A percentile compares a stretch with the other conserved stretches of the same genome.
Conservation (phyloP, 2,797 vertebrate genomes). For the Enteromius treurensis region DNA sequence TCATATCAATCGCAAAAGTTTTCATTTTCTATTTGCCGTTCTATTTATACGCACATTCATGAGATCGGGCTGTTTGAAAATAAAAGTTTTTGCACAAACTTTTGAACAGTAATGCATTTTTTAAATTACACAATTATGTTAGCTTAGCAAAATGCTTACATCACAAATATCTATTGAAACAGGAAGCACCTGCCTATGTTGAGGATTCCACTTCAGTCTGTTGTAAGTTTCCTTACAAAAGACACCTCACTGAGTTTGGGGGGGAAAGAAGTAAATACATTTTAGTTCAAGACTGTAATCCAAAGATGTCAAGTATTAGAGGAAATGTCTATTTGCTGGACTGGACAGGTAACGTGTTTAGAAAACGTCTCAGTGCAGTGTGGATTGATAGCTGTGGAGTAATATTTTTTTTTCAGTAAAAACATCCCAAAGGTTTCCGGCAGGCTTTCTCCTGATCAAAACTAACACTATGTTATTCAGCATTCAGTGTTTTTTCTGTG, state of each 20-base stretch:
- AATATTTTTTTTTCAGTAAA: conserved; percentile 58
- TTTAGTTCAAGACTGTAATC: background rate
- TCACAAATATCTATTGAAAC: background rate
- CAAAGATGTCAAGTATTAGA: background rate
- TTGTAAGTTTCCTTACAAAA: too few relatives aligned
- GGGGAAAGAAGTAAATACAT: background rate
- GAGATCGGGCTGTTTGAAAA: background rate
- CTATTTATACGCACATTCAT: too few relatives aligned
- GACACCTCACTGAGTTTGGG: background rate
- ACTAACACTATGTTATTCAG: conserved; percentile 56
- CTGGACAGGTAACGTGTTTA: conserved; percentile 42
- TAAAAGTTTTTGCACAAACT: background rate
- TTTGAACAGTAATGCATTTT: background rate
- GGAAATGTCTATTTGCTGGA: conserved; percentile 21
- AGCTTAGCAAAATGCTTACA: background rate
- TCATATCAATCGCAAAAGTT: too few relatives aligned
- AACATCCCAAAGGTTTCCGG: conserved; percentile 62
- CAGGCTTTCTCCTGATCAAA: conserved; percentile 63
- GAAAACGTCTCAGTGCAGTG: conserved; percentile 55
- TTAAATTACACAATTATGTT: background rate
- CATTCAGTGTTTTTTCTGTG: conserved; percentile 47
- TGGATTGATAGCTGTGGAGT: conserved; percentile 64
- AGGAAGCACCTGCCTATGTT: background rate
- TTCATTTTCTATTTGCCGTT: too few relatives aligned
- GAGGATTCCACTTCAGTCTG: background rate